Evolutionary conservation across 2,113 vertebrate species (phyloP).

Genomic region (Callorhinus ursinus): DNA sequence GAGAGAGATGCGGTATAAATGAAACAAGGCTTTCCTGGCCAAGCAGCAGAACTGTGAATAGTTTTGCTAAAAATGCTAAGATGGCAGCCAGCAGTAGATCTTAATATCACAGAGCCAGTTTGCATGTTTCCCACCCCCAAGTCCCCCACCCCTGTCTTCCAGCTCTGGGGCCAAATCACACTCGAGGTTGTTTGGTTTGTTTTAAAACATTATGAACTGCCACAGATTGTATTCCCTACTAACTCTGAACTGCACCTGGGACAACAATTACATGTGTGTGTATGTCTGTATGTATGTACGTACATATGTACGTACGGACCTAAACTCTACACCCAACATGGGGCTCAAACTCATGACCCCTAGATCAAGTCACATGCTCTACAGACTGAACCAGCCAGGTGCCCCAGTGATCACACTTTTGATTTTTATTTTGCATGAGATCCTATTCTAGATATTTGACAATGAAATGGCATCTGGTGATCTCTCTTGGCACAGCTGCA

Average conservation of each 20-base stretch:
- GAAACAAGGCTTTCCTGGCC: constrained; percentile 68
- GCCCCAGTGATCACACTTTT: not conserved
- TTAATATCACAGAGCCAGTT: not conserved
- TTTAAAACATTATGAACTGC: not conserved
- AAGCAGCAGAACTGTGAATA: not conserved
- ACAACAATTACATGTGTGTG: not conserved
- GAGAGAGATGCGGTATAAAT: constrained; percentile 70
- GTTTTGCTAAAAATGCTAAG: constrained; percentile 64
- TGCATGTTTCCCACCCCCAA: not conserved
- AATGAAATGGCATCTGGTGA: not conserved
- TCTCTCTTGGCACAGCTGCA: not conserved
- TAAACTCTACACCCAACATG: not conserved
- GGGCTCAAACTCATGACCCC: not conserved
- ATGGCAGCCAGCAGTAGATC: constrained; percentile 35
- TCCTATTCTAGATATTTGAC: not conserved
- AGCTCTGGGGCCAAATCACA: not conserved
- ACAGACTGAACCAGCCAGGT: not conserved
- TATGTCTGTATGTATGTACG: not conserved
- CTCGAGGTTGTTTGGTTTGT: not conserved
- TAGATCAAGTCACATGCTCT: not conserved
- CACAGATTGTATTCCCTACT: not conserved
- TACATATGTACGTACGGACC: not conserved
- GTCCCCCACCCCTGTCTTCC: not conserved
- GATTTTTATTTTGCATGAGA: not conserved
- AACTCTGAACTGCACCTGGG: not conserved